Conservation (phyloP, 2,888 invertebrate genomes). For the Aspidapion aeneum region DNA sequence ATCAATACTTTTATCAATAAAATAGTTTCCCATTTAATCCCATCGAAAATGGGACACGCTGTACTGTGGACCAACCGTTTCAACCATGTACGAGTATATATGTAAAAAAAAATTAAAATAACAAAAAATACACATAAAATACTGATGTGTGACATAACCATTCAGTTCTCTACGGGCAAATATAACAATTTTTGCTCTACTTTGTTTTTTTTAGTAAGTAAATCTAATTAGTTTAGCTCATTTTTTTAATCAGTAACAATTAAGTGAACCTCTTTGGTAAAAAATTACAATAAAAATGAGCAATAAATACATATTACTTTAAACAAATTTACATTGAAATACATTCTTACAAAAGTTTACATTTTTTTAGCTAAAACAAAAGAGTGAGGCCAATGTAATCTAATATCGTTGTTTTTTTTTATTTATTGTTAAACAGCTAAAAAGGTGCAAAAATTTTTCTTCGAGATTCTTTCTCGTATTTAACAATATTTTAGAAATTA, state of each 20-base stretch:
- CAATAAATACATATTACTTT: constrained; percentile 40
- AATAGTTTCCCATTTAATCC: too few species aligned
- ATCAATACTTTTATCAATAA: too few species aligned
- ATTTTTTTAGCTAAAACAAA: constrained; percentile 14
- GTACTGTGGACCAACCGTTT: too few species aligned
- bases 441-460: constrained; percentile 13
- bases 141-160: constrained; percentile 43
- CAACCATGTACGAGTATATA: too few species aligned
- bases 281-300: constrained; percentile 44
- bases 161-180: constrained; percentile 44
- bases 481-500: too few species aligned
- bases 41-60: too few species aligned
- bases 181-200: constrained; percentile 34
- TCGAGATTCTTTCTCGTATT: too few species aligned
- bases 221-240: constrained; percentile 30
- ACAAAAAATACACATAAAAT: constrained; percentile 31
- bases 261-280: constrained; percentile 44
- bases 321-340: constrained; percentile 34
- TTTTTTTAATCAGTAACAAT: constrained; percentile 43
- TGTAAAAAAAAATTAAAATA: not conserved
- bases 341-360: constrained; percentile 4
- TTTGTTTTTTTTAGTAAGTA: constrained; percentile 27
- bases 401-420: constrained; percentile 27
- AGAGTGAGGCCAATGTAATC: constrained; percentile 25
- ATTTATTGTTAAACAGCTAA: too few species aligned